Conservation (phyloP, 2,888 invertebrate genomes). For the Seladonia tumulorum region DNA sequence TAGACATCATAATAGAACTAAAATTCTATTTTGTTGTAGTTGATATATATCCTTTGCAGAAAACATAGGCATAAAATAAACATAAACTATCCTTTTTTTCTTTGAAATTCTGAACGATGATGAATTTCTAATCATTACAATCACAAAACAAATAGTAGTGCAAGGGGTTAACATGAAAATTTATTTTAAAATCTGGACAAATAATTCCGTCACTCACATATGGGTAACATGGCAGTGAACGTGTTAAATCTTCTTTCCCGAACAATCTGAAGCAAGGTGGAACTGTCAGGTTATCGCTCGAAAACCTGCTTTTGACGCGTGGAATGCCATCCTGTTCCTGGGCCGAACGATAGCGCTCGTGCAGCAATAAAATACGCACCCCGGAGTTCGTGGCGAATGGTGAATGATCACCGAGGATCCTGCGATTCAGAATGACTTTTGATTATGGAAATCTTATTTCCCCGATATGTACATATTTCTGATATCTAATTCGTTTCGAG, state of each 20-base stretch:
- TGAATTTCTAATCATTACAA: too few species aligned
- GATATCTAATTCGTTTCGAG: background rate
- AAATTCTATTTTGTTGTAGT: too few species aligned
- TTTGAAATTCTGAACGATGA: too few species aligned
- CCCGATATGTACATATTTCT: background rate
- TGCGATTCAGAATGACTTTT: background rate
- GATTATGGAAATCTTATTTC: background rate
- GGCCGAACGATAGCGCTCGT: background rate
- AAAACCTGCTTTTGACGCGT: slow-evolving; percentile 9
- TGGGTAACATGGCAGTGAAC: too few species aligned
- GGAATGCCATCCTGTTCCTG: slow-evolving; percentile 21
- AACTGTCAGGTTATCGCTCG: background rate
- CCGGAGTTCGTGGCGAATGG: background rate
- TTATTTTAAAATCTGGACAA: too few species aligned
- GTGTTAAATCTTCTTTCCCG: background rate
- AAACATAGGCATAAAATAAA: too few species aligned
- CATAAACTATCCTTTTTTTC: too few species aligned
- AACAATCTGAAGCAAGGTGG: background rate
- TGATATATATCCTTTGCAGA: too few species aligned
- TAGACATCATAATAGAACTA: too few species aligned
- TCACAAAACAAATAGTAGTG: too few species aligned
- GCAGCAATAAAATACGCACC: background rate
- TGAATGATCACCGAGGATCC: background rate
- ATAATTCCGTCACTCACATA: too few species aligned
- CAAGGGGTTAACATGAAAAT: too few species aligned